These are phyloP conservation scores for Leptopilina boulardi DNA, from an alignment of 1,140 invertebrate genomes.

Conservation along the genomic window DNA sequence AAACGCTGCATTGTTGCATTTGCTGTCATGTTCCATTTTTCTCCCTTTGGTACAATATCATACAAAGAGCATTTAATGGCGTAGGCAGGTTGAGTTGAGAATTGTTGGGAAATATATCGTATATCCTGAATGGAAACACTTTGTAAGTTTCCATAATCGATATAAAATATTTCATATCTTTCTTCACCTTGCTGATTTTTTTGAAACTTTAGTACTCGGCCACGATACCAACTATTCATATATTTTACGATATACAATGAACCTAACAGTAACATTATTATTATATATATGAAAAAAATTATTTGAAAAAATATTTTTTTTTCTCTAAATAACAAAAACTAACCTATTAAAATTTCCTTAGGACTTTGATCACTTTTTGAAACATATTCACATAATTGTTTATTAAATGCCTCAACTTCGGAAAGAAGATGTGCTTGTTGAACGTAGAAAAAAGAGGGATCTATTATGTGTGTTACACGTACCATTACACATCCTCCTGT, in stretches of 20 bases:
- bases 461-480: constrained; percentile 80
- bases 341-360: neutral
- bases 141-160: constrained; percentile 60
- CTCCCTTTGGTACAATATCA: constrained; percentile 69
- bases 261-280: constrained; percentile 59
- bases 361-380: constrained; percentile 20
- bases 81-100: constrained; percentile 61
- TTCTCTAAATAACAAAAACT: neutral
- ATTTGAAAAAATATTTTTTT: no score
- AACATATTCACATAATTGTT: constrained; percentile 58
- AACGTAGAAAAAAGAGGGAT: constrained; percentile 82
- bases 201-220: constrained; percentile 35
- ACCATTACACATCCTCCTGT: constrained; percentile 70
- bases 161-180: constrained; percentile 51
- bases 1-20: constrained; percentile 69
- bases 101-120: constrained; percentile 51
- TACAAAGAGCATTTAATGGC: constrained; percentile 73
- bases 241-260: constrained; percentile 72
- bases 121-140: constrained; percentile 51
- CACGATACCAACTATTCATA: constrained; percentile 60
- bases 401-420: constrained; percentile 64
- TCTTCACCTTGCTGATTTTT: neutral
- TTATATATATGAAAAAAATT: no score
- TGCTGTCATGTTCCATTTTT: constrained; percentile 72
- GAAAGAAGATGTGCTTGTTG: constrained; percentile 76